phyloP scores from a whole-genome alignment of 1,140 invertebrate species.

The Drosophila pectinifera region DNA sequence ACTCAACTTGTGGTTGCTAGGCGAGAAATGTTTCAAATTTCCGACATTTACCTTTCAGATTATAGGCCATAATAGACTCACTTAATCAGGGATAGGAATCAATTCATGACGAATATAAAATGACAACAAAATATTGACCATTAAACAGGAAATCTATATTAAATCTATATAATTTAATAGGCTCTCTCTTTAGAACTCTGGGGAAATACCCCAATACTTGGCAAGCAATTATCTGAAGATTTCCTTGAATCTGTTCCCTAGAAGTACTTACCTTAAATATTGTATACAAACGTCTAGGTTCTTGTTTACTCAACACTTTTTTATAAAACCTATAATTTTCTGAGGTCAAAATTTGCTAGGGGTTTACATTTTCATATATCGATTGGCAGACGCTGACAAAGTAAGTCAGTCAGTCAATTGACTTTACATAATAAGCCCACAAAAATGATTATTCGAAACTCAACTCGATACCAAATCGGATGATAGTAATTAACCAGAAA shows the following conservation, averaged over 20 bases:
- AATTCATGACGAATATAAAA: too few relatives aligned
- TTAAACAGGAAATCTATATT: neutral
- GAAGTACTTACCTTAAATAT: neutral
- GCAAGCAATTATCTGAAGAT: neutral
- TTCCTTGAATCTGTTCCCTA: neutral
- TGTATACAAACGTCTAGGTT: neutral
- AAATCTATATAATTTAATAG: too few relatives aligned
- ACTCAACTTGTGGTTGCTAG: slow-evolving; percentile 7
- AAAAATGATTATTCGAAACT: neutral
- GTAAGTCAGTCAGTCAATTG: slow-evolving; percentile 2
- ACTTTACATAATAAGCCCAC: neutral
- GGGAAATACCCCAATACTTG: neutral
- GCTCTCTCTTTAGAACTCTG: neutral
- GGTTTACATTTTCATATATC: slow-evolving; percentile 7
- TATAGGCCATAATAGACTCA: too few relatives aligned
- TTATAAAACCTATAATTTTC: neutral
- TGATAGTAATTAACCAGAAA: neutral
- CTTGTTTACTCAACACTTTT: slow-evolving; percentile 8
- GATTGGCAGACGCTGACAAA: neutral
- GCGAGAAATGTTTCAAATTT: neutral
- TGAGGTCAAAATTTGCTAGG: neutral
- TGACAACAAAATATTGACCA: neutral
- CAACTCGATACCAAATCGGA: neutral
- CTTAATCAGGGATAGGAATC: neutral
- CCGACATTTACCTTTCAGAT: neutral